phyloP scores from a whole-genome alignment of 23 tunicate species.

The Corella eumyota region DNA sequence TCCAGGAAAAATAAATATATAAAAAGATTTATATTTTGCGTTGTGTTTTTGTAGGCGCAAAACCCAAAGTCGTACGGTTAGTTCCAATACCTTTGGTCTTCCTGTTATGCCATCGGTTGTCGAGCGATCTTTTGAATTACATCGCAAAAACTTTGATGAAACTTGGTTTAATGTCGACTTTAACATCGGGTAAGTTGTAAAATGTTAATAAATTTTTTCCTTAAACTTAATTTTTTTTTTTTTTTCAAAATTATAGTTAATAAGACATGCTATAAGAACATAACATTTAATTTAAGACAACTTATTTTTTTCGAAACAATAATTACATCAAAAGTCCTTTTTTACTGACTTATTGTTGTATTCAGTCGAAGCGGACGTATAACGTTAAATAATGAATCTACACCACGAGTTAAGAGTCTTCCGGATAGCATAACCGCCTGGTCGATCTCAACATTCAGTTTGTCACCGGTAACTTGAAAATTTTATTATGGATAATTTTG shows the following conservation, averaged over 20 bases:
- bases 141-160: constrained; percentile 22
- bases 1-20: too few species aligned
- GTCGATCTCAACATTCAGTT: constrained; percentile 20
- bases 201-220: neutral
- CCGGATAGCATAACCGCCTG: constrained; percentile 67
- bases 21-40: too few species aligned
- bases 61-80: too few species aligned
- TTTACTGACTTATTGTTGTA: neutral
- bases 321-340: too few species aligned
- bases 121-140: constrained; percentile 8
- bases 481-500: neutral
- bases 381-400: constrained; percentile 9
- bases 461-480: constrained; percentile 38
- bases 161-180: constrained; percentile 59
- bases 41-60: too few species aligned
- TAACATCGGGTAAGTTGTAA: constrained; percentile 22
- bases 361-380: constrained; percentile 14
- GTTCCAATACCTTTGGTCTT: too few species aligned
- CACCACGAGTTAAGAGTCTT: constrained; percentile 24
- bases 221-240: too few species aligned
- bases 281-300: too few species aligned
- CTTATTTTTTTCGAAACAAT: too few species aligned
- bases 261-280: too few species aligned
- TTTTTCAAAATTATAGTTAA: too few species aligned
- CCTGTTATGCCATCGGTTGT: constrained; percentile 4